Evolutionary conservation across 2,797 vertebrate species (phyloP), one percentile per base, ranked within the genome.

Genomic region (Esox lucius): DNA sequence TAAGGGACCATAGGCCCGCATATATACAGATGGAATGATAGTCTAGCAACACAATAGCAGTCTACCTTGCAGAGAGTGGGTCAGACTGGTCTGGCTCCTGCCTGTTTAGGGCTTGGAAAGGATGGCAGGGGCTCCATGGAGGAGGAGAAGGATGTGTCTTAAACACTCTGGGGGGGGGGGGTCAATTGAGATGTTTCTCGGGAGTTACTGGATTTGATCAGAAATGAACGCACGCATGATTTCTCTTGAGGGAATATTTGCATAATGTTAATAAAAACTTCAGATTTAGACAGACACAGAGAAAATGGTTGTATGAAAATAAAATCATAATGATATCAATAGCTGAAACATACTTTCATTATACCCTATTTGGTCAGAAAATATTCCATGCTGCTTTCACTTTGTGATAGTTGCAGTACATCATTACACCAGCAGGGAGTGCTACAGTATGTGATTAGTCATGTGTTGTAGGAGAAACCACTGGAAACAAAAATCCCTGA

Each of bases 21-120:
- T 71, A 68, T 87, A 90, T 91, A 89, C 90, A 91, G 86, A 91
- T 86, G 31, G 24, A 61, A 61, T 24, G 62, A 33, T 22, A 67
- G 84, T 87, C 86, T 83, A 89, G 82, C 76, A 73, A 82, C 82
- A 88, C 84, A 86, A 85, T 85, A 80, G 74, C 76, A 73, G 73
- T 81, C 87, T 84, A 86, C 83, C 87, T 90, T 86, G 83, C 78
- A 74, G 77, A 78, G 79, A 74, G 77, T 78, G 79, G 69, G 76
- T 75, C 48, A 72, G 51, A 72, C 56, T 61, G 56, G 22, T 5
- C 64, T 72, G 51, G 53, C 11, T 19, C 8, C 69, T 77, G 76
- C 59, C 66, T 84, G 79, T 81, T 80, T 80, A 73, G 77, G 77
- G 74, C 70, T 80, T 74, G 59, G 83, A 65, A 76, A 74, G 56